Percentiles rank a stretch among this genome's conserved stretches.
Conservation (phyloP, 2,888 invertebrate genomes). For the Melinaea marsaeus region DNA sequence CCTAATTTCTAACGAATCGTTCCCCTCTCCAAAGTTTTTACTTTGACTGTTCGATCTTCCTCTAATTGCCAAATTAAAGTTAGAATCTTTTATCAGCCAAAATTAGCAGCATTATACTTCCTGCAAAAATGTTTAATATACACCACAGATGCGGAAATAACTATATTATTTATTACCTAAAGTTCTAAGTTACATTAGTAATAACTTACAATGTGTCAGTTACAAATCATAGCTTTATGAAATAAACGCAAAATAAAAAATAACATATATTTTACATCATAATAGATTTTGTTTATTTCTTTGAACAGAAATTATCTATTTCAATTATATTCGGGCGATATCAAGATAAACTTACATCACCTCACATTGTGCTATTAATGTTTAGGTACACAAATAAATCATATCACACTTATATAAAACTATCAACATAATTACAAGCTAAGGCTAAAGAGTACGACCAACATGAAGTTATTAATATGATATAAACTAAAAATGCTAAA, state of each 20-base stretch:
- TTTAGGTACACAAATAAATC: constrained; percentile 19
- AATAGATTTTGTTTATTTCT: not conserved
- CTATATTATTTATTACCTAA: too few relatives aligned
- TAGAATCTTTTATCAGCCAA: too few relatives aligned
- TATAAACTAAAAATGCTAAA: constrained; percentile 11
- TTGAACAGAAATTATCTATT: constrained; percentile 3
- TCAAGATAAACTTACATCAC: constrained; percentile 3
- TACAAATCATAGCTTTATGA: not conserved
- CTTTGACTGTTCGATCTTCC: too few relatives aligned
- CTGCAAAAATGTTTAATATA: too few relatives aligned
- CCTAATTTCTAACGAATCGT: too few relatives aligned
- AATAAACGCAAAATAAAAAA: not conserved
- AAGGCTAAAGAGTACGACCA: constrained; percentile 3
- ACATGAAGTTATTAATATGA: constrained; percentile 11
- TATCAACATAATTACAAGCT: constrained; percentile 26
- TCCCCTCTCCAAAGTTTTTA: too few relatives aligned
- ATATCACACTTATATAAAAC: constrained; percentile 8
- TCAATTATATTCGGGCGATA: not conserved
- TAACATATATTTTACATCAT: not conserved
- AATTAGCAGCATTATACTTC: too few relatives aligned
- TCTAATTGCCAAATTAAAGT: too few relatives aligned
- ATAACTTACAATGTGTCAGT: not conserved
- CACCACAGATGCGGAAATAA: too few relatives aligned
- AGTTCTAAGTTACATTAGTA: too few relatives aligned
- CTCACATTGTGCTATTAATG: constrained; percentile 10